Evolutionary conservation across 2,888 invertebrate genomes (phyloP), one percentile per base, ranked within the genome.

Genomic region (Belgica antarctica): DNA sequence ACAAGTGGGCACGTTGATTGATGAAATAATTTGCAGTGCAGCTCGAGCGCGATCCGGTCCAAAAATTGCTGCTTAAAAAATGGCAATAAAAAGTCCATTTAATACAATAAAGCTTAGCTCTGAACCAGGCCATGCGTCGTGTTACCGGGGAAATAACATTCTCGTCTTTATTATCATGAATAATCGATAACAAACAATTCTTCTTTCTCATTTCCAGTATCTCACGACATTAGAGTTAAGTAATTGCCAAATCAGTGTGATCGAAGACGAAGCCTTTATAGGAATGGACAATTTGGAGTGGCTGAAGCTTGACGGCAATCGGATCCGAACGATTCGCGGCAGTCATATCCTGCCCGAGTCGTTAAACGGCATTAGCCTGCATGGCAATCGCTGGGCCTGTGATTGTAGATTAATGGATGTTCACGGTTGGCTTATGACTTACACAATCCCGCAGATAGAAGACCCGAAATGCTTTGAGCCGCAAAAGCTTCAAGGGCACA

Each of bases 381-480:
- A 93, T 78, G 89, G 88, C 77, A 94, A 94, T 83, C 89, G 89
- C 73, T 94, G 94, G 94, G 85, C 87, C 74, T 94, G 94, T 80
- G 92, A 94, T 79, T 94, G 94, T 79, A 85, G 87, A 74, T 82
- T 94, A 76, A 82, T 88, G 74, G 87, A 90, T 75, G 81, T 94
- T 76, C 87, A 90, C 76, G 81, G 84, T 73, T 94, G 93, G 92
- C 83, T 94, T 75, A 83, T 84, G 73, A 86, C 86, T 76, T 88
- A 88, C 77, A 89, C 88, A 76, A 87, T 89, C 74, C 90, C 92
- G 7, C 88, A 89, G 76, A 85, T 87, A 28, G 86, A 88, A 69
- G 91, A 92, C 76, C 92, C 92, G 27, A 83, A 86, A 76, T 94
- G 93, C 78, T 83, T 85, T 70, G 83, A 86, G 62, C 93, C 93